Percentiles rank a stretch among this genome's conserved stretches.
phyloP scores from a whole-genome alignment of 2,888 invertebrate species.

The Mactromeris polynyma region DNA sequence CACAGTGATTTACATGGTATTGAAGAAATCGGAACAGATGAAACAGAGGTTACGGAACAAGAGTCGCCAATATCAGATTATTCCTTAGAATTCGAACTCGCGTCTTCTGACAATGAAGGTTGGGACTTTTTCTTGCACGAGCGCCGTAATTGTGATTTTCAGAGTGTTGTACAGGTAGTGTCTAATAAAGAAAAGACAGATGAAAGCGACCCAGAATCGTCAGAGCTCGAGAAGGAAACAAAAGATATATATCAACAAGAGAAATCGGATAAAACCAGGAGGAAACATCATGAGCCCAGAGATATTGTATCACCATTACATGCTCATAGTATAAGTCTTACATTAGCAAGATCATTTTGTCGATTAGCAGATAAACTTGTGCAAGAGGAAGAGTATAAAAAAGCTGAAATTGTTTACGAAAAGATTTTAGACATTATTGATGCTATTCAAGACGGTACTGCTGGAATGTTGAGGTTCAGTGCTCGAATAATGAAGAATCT shows the following conservation, averaged over 20 bases:
- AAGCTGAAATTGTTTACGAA: conserved; percentile 81
- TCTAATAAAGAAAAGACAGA: conserved; percentile 52
- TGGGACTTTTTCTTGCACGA: conserved; percentile 83
- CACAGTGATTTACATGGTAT: conserved; percentile 74
- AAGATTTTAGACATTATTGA: conserved; percentile 82
- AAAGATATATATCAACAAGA: conserved; percentile 57
- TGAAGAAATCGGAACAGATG: conserved; percentile 72
- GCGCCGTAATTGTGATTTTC: conserved; percentile 77
- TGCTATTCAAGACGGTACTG: conserved; percentile 83
- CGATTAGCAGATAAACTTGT: conserved; percentile 80
- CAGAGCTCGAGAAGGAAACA: conserved; percentile 50
- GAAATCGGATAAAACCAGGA: conserved; percentile 42
- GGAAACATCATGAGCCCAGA: conserved; percentile 56
- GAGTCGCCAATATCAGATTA: conserved; percentile 77
- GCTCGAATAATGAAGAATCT: conserved; percentile 83
- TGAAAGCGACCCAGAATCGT: conserved; percentile 43
- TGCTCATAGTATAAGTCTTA: conserved; percentile 80
- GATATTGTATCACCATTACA: conserved; percentile 80
- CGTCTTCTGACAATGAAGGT: conserved; percentile 77
- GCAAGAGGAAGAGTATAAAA: conserved; percentile 78
- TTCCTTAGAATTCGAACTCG: conserved; percentile 79
- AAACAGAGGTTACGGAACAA: conserved; percentile 70
- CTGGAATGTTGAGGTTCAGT: conserved; percentile 80
- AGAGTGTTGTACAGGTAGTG: conserved; percentile 79
- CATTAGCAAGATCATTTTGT: conserved; percentile 79